Base-by-base conservation (phyloP, 2,113 vertebrate species). In the Chaetops frenatus region DNA sequence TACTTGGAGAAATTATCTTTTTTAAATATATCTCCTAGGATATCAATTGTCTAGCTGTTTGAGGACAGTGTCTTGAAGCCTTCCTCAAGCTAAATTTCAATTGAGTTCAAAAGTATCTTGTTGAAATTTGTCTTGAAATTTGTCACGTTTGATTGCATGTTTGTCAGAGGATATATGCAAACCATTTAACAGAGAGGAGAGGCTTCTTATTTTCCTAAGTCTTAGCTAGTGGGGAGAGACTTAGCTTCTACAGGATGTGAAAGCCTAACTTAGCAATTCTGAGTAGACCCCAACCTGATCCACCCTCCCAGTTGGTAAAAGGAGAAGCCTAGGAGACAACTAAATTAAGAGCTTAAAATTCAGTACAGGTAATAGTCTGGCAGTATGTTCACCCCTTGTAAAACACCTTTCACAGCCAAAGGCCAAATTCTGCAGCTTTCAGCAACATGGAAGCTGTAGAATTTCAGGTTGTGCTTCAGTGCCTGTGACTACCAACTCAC, bases 271-370 rank as follows among this genome's bases (percentile, higher is more conserved):
- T 72, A 67, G 10, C 27, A 86, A 25, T 81, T 81, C 57, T 87
- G 56, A 89, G 33, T 40, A 60, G 40, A 4, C 35, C 10, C 10
- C 1, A 3, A 12, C 6, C 27, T 78, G 29, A 74, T 91, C 38
- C 18, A 79, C 38, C 15, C 9, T 42, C 44, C 20, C 22, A n/a
- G 31, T 0, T 67, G 15, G 48, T 71, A 56, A 47, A 94, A 86
- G 29, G 18, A 88, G 23, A 71, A 85, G 11, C 47, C 28, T 78
- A 58, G 27, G 35, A 86, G 38, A 74, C 69, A 70, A n/a, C 23
- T n/a, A 86, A 91, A 84, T 84, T 57, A 74, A 35, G 56, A 70
- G 42, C 14, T 81, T 84, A 86, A 81, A 92, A 92, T 50, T 81
- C 89, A 27, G 38, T 83, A 45, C 7, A 73, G 19, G 44, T 58